phyloP scores from a whole-genome alignment of 2,888 invertebrate species.

The Anoncus sp. region DNA sequence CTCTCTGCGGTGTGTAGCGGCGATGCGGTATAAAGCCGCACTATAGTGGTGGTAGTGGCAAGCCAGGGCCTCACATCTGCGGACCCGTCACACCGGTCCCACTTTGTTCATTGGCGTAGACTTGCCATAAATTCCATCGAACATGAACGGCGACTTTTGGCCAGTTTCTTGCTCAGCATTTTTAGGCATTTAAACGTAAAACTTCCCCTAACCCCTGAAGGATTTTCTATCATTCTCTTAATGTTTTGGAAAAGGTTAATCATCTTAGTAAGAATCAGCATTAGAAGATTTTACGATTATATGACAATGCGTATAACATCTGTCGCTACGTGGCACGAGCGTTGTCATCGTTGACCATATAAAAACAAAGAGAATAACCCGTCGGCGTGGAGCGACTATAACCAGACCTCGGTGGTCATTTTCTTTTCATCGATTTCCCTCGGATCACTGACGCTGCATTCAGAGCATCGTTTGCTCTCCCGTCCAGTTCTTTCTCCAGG shows the following conservation, averaged over 20 bases:
- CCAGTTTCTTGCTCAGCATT: constrained; percentile 16
- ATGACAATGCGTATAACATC: constrained; percentile 21
- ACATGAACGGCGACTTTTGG: constrained; percentile 28
- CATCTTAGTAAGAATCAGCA: background rate
- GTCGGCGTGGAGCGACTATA: constrained; percentile 14
- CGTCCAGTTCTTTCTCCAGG: constrained; percentile 49
- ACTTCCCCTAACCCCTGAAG: background rate
- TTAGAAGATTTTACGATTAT: constrained; percentile 25
- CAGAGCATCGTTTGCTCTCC: constrained; percentile 4
- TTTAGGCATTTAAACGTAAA: constrained; percentile 9
- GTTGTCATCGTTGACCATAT: constrained; percentile 30
- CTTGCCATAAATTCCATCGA: constrained; percentile 55
- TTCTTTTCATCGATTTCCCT: constrained; percentile 50
- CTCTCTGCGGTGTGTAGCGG: constrained; percentile 16
- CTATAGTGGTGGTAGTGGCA: constrained; percentile 45
- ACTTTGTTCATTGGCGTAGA: constrained; percentile 78
- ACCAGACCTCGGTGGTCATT: constrained; percentile 40
- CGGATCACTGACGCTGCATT: constrained; percentile 60
- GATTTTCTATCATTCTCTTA: background rate
- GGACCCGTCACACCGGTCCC: constrained; percentile 82
- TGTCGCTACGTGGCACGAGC: background rate
- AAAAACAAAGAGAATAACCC: constrained; percentile 21
- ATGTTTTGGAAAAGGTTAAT: background rate
- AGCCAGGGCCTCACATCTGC: constrained; percentile 70
- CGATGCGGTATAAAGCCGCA: constrained; percentile 50